Evolutionary conservation across 2,888 invertebrate genomes (phyloP), one percentile per base, ranked within the genome.

Genomic region (Stegophylla sp.): DNA sequence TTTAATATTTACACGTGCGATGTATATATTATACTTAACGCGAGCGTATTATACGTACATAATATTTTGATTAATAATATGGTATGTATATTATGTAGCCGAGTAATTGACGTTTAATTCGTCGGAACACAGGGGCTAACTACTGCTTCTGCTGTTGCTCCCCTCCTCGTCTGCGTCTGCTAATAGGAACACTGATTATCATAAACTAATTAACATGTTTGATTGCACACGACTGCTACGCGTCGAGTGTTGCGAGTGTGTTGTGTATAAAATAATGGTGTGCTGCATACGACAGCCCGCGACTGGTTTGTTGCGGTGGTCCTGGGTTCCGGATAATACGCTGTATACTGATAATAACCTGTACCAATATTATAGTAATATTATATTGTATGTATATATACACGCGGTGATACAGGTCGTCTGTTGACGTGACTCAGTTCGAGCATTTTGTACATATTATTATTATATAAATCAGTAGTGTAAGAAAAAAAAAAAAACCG

Each of bases 141-240:
- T n/a, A n/a, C n/a, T n/a, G n/a, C n/a, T n/a, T n/a, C n/a, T n/a
- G n/a, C n/a, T n/a, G n/a, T n/a, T 66, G 23, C 17, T 63, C 34
- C 2, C 9, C 48, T 17, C 41, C 2, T 20, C 17, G 5, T 9
- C 23, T 13, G 10, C 12, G 23, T 56, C 7, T 20, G 20, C 64
- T 51, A 51, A 75, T 51, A 59, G 43, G 15, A 59, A 77, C n/a
- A n/a, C 67, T 34, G 59, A 77, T 77, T 77, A 77, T 69, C 67
- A 69, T 77, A 77, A 69, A 69, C 77, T 69, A 77, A 77, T 77
- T 77, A 77, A 69, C 77, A 77, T 59, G 67, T 77, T 67, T 67
- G 77, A 59, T 77, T 67, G 41, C 77, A 45, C 45, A 56, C 45
- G 67, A 43, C n/a, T n/a, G n/a, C n/a, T n/a, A n/a, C n/a, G n/a